phyloP scores from a whole-genome alignment of 2,888 invertebrate species.

The Luperina testacea region DNA sequence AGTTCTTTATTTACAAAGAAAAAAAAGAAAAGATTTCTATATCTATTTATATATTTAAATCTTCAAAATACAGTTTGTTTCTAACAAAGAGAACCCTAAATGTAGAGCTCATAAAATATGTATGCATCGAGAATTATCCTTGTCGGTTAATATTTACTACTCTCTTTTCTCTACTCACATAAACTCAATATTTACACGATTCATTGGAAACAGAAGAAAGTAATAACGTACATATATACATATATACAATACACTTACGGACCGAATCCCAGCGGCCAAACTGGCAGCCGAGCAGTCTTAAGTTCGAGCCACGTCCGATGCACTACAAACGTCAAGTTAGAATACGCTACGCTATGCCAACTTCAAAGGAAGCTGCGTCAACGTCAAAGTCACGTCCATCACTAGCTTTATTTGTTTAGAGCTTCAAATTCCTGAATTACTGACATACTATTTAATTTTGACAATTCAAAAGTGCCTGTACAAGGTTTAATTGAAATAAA shows the following conservation, averaged over 20 bases:
- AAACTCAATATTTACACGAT: conserved; percentile 30
- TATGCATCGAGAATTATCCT: conserved; percentile 58
- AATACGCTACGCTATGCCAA: no score
- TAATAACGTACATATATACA: neutral
- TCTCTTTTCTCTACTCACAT: conserved; percentile 26
- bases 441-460: no score
- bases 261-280: neutral
- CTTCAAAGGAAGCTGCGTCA: neutral
- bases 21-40: no score
- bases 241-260: conserved; percentile 15
- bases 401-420: neutral
- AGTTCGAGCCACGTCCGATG: neutral
- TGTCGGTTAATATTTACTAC: conserved; percentile 30
- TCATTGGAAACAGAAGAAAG: conserved; percentile 30
- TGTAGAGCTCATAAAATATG: conserved; percentile 46
- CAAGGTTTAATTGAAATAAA: no score
- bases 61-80: neutral
- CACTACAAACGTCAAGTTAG: neutral
- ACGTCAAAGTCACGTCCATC: neutral
- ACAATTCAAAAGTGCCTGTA: no score
- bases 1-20: no score
- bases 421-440: neutral
- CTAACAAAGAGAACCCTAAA: conserved; percentile 37
- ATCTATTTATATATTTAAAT: neutral
- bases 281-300: neutral